A percentile compares a stretch with the other conserved stretches of the same genome.
Conservation (phyloP, 2,888 invertebrate species). For the Drosophila stalkeri region DNA sequence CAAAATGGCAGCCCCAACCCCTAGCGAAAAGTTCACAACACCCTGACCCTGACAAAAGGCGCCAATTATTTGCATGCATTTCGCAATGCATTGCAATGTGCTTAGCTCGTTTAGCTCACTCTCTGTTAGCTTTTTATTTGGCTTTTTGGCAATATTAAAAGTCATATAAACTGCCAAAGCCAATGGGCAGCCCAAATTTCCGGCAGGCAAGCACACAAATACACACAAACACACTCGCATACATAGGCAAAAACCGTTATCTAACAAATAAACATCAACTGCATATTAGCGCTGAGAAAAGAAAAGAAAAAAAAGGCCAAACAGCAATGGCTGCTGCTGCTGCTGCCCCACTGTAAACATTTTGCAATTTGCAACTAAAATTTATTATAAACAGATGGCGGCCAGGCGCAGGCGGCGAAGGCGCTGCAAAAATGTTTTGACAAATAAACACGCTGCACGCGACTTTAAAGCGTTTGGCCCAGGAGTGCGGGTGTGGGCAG, state of each 20-base stretch:
- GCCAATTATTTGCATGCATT: constrained; percentile 59
- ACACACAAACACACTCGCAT: constrained; percentile 5
- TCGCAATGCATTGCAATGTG: constrained; percentile 32
- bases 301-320: constrained; percentile 28
- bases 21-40: constrained; percentile 49
- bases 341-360: constrained; percentile 64
- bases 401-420: constrained; percentile 46
- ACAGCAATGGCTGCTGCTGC: constrained; percentile 26
- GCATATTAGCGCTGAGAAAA: constrained; percentile 66
- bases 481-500: background rate
- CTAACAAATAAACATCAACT: constrained; percentile 67
- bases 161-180: constrained; percentile 52
- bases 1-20: constrained; percentile 30
- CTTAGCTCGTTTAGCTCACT: background rate
- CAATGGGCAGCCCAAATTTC: constrained; percentile 59
- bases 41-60: constrained; percentile 62
- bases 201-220: constrained; percentile 53
- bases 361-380: constrained; percentile 69
- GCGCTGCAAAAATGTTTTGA: constrained; percentile 69
- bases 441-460: constrained; percentile 80
- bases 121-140: background rate
- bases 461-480: constrained; percentile 45
- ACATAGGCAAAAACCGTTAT: constrained; percentile 47
- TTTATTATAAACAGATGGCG: constrained; percentile 78
- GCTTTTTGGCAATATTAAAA: constrained; percentile 31